Evolutionary conservation across 1,140 invertebrate species (phyloP).

Genomic region (Brachionus angularis): DNA sequence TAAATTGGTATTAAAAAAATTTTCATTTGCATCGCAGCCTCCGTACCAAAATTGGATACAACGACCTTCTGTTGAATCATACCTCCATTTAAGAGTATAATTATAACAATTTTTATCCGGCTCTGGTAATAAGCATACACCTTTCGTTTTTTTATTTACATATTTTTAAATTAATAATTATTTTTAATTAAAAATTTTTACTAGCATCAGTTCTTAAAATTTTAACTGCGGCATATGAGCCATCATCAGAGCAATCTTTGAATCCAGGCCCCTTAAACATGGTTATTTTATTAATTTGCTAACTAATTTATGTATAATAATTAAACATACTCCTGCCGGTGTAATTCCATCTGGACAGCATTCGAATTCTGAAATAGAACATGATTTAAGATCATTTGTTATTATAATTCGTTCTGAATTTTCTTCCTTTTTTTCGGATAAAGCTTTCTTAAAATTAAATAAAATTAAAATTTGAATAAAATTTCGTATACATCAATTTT

Average conservation of each 20-base stretch:
- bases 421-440: too few species aligned
- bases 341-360: constrained; percentile 52
- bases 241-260: constrained; percentile 21
- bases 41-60: constrained; percentile 79
- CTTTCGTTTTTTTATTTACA: constrained; percentile 44
- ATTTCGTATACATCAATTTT: too few species aligned
- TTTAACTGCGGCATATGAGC: neutral
- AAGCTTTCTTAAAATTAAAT: too few species aligned
- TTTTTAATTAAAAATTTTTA: neutral
- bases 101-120: constrained; percentile 68
- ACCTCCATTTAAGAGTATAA: constrained; percentile 49
- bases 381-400: constrained; percentile 48
- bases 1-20: constrained; percentile 77
- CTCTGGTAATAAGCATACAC: constrained; percentile 71
- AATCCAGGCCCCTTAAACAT: constrained; percentile 50
- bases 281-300: constrained; percentile 7
- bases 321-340: constrained; percentile 46
- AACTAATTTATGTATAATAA: neutral
- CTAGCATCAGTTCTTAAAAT: neutral
- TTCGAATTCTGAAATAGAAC: constrained; percentile 45
- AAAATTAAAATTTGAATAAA: too few species aligned
- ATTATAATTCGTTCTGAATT: constrained; percentile 56
- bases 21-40: constrained; percentile 81
- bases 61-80: constrained; percentile 45
- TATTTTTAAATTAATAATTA: neutral